Percentiles rank a stretch among this genome's conserved stretches.
These are phyloP conservation scores for Balaeniceps rex DNA, from an alignment of 2,113 vertebrate genomes.

Conservation along the genomic window DNA sequence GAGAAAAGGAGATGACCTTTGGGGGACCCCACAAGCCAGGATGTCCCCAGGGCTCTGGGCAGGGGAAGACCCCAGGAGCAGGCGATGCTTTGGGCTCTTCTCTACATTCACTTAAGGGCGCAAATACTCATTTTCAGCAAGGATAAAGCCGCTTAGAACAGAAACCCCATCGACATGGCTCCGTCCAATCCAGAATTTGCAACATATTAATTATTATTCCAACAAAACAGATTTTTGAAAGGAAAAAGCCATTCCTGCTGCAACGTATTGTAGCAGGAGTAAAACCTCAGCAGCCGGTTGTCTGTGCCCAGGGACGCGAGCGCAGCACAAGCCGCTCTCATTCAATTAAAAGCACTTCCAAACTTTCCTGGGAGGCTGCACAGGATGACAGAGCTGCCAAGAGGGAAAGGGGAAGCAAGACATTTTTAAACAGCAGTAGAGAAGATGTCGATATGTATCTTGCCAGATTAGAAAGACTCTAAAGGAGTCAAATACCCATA, in stretches of 20 bases:
- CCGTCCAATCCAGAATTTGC: background rate
- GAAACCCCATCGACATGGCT: background rate
- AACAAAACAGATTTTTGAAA: background rate
- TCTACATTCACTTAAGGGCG: background rate
- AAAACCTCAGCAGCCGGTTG: background rate
- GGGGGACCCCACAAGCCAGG: accelerated
- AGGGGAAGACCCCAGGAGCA: background rate
- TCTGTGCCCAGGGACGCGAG: background rate
- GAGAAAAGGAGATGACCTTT: background rate
- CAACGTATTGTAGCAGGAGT: background rate
- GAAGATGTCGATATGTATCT: background rate
- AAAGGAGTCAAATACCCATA: background rate
- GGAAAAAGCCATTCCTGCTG: background rate
- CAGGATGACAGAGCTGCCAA: background rate
- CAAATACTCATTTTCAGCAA: background rate
- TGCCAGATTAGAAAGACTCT: background rate
- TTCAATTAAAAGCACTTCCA: background rate
- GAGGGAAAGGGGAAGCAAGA: background rate
- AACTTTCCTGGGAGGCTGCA: background rate
- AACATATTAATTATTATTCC: background rate
- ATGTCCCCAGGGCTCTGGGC: background rate
- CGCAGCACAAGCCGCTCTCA: background rate
- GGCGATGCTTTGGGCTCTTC: background rate
- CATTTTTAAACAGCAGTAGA: background rate
- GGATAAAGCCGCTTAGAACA: background rate